A percentile compares a stretch with the other conserved stretches of the same genome.
Conservation (phyloP, 2,113 vertebrate genomes). For the Penelope pileata region DNA sequence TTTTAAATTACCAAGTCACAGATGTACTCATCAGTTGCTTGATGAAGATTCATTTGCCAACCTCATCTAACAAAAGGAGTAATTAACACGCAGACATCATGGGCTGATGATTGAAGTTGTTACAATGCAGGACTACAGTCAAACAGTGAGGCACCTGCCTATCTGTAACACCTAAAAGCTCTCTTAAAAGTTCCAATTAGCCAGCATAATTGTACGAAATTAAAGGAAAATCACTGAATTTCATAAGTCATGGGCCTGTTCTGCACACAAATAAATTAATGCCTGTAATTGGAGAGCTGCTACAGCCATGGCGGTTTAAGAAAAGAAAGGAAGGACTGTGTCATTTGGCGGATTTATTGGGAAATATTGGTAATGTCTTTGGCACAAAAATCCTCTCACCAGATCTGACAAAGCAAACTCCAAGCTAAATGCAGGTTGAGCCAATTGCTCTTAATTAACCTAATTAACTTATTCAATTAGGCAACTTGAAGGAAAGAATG, state of each 20-base stretch:
- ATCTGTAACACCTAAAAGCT: background rate
- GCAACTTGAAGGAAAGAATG: background rate
- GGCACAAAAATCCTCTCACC: background rate
- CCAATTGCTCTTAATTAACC: background rate
- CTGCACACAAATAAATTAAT: background rate
- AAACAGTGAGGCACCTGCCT: background rate
- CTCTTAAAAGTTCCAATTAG: slow-evolving; percentile 40
- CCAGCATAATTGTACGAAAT: slow-evolving; percentile 10
- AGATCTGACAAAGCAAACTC: background rate
- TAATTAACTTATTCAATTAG: background rate
- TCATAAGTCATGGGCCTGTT: background rate
- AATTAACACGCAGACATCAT: slow-evolving; percentile 33
- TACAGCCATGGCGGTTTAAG: background rate
- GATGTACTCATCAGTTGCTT: slow-evolving; percentile 64
- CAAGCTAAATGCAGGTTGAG: background rate
- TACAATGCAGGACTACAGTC: background rate
- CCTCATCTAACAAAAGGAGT: slow-evolving; percentile 48
- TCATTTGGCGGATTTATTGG: background rate
- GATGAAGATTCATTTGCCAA: slow-evolving; percentile 70
- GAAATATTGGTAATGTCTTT: background rate
- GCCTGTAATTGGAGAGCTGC: background rate
- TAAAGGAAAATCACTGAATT: background rate
- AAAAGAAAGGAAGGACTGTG: background rate
- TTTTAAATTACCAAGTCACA: slow-evolving; percentile 70
- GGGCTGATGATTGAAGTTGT: slow-evolving; percentile 11